Evolutionary conservation across 2,888 invertebrate genomes (phyloP).

Genomic region (Stenotaenia linearis): DNA sequence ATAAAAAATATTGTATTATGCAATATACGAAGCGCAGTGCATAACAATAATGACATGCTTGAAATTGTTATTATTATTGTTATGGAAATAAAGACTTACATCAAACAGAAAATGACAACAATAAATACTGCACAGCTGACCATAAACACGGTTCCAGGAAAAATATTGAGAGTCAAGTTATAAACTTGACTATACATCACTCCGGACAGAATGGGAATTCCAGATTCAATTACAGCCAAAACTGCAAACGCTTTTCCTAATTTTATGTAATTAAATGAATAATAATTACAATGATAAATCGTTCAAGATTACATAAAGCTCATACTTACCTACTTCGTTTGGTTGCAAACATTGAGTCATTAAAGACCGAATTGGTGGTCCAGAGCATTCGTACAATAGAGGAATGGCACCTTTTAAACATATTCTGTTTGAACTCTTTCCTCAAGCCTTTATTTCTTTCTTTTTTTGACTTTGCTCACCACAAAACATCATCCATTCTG

Average conservation of each 20-base stretch:
- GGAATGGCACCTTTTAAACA: neutral
- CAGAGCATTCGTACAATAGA: conserved; percentile 11
- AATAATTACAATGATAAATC: too few relatives aligned
- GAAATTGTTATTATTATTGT: too few relatives aligned
- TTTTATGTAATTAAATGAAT: neutral
- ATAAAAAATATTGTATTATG: too few relatives aligned
- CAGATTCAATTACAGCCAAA: conserved; percentile 29
- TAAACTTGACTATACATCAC: conserved; percentile 33
- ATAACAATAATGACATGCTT: neutral
- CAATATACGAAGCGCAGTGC: too few relatives aligned
- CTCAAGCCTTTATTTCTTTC: too few relatives aligned
- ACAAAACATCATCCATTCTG: conserved; percentile 30
- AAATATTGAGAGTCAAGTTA: conserved; percentile 4
- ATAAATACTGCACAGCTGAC: neutral
- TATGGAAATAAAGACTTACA: too few relatives aligned
- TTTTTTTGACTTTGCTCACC: too few relatives aligned
- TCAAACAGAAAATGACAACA: neutral
- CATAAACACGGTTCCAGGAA: conserved; percentile 27
- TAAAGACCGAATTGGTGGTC: conserved; percentile 30
- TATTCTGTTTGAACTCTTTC: neutral
- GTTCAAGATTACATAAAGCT: neutral
- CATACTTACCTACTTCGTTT: conserved; percentile 32
- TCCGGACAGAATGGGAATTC: conserved; percentile 29
- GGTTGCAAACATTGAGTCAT: conserved; percentile 31
- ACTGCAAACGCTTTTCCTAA: conserved; percentile 30